Evolutionary conservation across 2,797 vertebrate species (phyloP), one percentile per base, ranked within the genome.

Genomic region (Heliangelus exortis): DNA sequence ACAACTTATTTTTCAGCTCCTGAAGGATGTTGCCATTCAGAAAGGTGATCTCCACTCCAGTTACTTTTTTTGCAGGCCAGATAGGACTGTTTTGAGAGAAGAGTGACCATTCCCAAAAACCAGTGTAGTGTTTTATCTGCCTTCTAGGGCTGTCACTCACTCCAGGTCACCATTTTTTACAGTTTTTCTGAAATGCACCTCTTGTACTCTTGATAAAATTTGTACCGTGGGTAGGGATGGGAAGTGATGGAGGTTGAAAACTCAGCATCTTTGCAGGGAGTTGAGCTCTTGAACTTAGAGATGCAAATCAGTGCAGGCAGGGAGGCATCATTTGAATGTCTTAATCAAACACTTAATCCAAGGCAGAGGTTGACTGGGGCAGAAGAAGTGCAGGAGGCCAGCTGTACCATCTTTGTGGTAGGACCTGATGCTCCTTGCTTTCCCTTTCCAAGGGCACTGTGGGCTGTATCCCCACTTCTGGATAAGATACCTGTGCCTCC

Each of bases 111-210:
- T 19, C n/a, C 45, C 48, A 9, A 53, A 58, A 62, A 58, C 36
- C 28, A n/a, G 7, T 15, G 14, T 36, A 7, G 7, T 5, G 54
- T 65, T 85, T 62, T 66, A 16, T 17, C 12, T 50, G 8, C 12
- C 0, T 0, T 33, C 5, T 65, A 8, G 1, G 4, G 62, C 11
- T 84, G 0, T 41, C 1, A 2, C 16, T 81, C 25, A 8, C 29
- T 34, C 75, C 18, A 50, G 16, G 28, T 28, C 12, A 5, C 7
- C 8, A 4, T 59, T 81, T 0, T 2, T 69, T 57, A 10, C 23
- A 1, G 0, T 25, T 67, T 67, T 72, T 53, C 50, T 81, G 66
- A 39, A 57, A 29, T 6, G 2, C 15, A 1, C 28, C 9, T 73
- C 39, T 63, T 47, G 11, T 17, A 3, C 72, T 39, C 66, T 82